phyloP scores from a whole-genome alignment of 2,797 vertebrate genomes.

The Esox lucius region DNA sequence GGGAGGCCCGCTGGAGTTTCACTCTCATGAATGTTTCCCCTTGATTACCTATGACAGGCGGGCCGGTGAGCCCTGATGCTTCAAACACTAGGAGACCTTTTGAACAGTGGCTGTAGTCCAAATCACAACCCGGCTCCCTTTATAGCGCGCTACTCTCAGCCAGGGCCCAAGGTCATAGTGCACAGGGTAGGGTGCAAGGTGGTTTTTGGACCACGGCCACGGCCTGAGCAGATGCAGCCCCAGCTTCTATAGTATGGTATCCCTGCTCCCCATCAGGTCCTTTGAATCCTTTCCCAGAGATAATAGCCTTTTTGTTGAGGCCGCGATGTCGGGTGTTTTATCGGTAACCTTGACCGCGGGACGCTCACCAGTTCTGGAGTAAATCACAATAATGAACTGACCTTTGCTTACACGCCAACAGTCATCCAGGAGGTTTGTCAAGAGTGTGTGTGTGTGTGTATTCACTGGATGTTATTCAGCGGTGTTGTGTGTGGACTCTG shows the following conservation, averaged over 20 bases:
- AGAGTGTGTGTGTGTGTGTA: conserved; percentile 8
- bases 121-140: neutral
- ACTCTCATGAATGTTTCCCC: neutral
- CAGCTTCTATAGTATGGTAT: neutral
- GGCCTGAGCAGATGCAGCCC: neutral
- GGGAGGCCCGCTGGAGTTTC: neutral
- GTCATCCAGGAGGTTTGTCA: neutral
- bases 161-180: neutral
- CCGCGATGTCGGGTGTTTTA: neutral
- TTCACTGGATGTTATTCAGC: conserved; percentile 22
- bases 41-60: neutral
- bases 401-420: neutral
- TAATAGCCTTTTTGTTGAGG: neutral
- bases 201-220: neutral
- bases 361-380: neutral
- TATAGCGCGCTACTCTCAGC: neutral
- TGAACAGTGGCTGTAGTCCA: neutral
- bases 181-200: neutral
- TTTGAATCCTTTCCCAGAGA: neutral
- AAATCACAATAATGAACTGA: neutral
- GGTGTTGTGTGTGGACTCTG: conserved; percentile 2
- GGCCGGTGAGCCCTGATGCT: neutral
- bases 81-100: neutral
- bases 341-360: neutral
- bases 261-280: neutral